phyloP scores from a whole-genome alignment of 2,888 invertebrate species.

The Erpobdella octoculata region DNA sequence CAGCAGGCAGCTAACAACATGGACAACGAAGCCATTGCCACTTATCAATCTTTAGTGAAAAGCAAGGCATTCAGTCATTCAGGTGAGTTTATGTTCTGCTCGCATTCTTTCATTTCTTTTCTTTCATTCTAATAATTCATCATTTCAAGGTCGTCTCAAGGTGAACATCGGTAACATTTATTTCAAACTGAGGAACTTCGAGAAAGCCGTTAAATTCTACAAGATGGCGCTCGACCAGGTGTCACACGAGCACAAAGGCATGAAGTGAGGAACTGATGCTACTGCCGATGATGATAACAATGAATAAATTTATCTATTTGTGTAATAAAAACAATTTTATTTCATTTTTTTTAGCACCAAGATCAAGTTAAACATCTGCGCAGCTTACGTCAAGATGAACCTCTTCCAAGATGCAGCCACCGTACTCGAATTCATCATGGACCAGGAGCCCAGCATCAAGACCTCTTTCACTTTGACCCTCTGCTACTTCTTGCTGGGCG shows the following conservation, averaged over 20 bases:
- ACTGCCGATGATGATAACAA: neutral
- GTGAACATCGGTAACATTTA: constrained; percentile 98
- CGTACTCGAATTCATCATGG: constrained; percentile 95
- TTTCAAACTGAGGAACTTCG: constrained; percentile 79
- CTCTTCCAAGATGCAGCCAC: constrained; percentile 91
- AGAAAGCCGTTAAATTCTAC: constrained; percentile 91
- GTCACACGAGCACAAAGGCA: constrained; percentile 81
- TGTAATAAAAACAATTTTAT: neutral
- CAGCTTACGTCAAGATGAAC: constrained; percentile 87
- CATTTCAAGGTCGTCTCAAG: constrained; percentile 65
- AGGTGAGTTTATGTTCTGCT: no score
- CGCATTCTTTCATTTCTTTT: no score
- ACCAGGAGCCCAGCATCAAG: constrained; percentile 80
- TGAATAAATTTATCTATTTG: no score
- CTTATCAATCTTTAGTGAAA: constrained; percentile 80
- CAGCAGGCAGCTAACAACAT: constrained; percentile 89
- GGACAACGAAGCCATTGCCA: constrained; percentile 88
- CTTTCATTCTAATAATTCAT: neutral
- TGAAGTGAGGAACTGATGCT: constrained; percentile 59
- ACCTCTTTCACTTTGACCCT: constrained; percentile 78
- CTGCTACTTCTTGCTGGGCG: constrained; percentile 60
- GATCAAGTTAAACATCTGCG: constrained; percentile 94
- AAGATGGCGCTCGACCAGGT: constrained; percentile 94
- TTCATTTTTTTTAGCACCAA: constrained; percentile 62
- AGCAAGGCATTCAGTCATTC: constrained; percentile 89